These are phyloP conservation scores for Iselma pallidipennis DNA, from an alignment of 2,888 invertebrate species.

Conservation along the genomic window DNA sequence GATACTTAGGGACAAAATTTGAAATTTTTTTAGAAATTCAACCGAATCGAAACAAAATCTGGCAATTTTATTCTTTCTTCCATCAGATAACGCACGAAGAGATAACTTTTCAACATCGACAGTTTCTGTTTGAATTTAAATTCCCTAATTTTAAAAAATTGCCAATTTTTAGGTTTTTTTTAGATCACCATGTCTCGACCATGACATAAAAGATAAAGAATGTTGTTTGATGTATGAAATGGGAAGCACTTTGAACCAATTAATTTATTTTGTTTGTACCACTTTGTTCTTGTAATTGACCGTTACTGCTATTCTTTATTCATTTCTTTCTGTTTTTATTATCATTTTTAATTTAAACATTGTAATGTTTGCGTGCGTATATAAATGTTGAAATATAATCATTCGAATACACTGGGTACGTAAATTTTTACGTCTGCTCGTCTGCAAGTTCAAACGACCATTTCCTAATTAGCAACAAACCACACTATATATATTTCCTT, in stretches of 20 bases:
- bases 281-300: constrained; percentile 17
- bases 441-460: not conserved
- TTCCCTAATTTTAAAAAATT: too few species aligned
- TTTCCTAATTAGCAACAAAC: not conserved
- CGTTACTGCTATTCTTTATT: not conserved
- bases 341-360: not conserved
- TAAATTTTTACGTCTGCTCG: not conserved
- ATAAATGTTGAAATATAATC: too few species aligned
- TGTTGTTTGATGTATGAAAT: not conserved
- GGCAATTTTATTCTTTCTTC: too few species aligned
- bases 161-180: too few species aligned
- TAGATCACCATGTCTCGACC: too few species aligned
- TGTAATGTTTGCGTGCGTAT: not conserved
- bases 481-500: not conserved
- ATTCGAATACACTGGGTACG: not conserved
- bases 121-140: too few species aligned
- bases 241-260: constrained; percentile 8
- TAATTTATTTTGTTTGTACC: constrained; percentile 35
- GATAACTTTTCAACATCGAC: not conserved
- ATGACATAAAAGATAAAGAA: not conserved
- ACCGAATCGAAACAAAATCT: too few species aligned
- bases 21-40: too few species aligned
- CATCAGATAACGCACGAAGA: too few species aligned
- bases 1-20: not conserved
- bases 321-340: not conserved